phyloP scores from a whole-genome alignment of 2,888 invertebrate genomes.

The Macrosiphum euphorbiae region DNA sequence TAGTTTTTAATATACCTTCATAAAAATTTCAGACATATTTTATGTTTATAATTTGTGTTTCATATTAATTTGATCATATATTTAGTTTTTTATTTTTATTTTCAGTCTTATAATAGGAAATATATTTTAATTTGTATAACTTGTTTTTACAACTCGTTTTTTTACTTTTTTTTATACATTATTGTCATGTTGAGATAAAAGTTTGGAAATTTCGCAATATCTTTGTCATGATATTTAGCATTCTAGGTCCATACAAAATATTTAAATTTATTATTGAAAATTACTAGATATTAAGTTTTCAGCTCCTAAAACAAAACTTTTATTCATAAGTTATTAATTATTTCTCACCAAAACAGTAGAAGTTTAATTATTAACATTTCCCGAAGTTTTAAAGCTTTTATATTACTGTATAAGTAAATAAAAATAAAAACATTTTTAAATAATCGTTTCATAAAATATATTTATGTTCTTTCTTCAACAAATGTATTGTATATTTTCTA shows the following conservation, averaged over 20 bases:
- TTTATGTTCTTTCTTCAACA: conserved; percentile 16
- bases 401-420: not conserved
- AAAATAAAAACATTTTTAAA: conserved; percentile 1
- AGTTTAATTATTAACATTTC: not conserved
- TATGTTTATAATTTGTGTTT: not conserved
- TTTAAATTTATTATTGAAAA: conserved; percentile 22
- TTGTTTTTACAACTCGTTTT: not conserved
- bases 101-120: not conserved
- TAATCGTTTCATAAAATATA: not conserved
- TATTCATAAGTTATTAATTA: conserved; percentile 40
- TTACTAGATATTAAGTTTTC: not conserved
- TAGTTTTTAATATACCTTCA: not conserved
- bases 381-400: conserved; percentile 11
- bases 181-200: not conserved
- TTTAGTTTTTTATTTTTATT: not conserved
- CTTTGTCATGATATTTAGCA: not conserved
- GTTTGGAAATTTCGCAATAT: not conserved
- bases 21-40: not conserved
- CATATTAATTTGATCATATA: not conserved
- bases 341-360: not conserved
- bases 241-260: not conserved
- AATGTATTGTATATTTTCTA: not conserved
- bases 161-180: not conserved
- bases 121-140: not conserved
- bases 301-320: not conserved